Evolutionary conservation across 2,888 invertebrate genomes (phyloP), one percentile per base, ranked within the genome.

Genomic region (Cerceris rybyensis): DNA sequence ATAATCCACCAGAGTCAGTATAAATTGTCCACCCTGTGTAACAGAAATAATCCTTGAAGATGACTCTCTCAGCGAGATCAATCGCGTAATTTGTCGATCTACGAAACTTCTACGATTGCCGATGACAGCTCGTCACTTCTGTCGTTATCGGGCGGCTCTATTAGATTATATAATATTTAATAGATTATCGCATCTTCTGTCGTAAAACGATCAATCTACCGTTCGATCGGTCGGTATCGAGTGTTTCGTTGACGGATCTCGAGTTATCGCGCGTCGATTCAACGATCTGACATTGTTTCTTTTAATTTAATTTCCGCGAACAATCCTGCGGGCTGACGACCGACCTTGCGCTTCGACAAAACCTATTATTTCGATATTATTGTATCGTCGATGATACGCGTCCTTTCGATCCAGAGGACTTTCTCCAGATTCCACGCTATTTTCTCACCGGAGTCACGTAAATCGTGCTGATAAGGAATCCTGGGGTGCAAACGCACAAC

Each of bases 1-100:
- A 80, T 92, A 92, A 80, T 94, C 93, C 8, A 93, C 92, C 49
- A 94, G 85, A 6, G 91, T 91, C 64, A 94, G 85, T 9, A 93
- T 89, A 80, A 91, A 93, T 82, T 93, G 93, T 0, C 94, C 93
- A 17, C 93, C 93, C 93, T 93, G 83, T 2, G 39, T 43, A 49
- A 13, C 28, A 28, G 1, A 28, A 28, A 28, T n/a, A n/a, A 52
- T 52, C 52, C 7, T 50, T 71, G 28, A 16, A 7, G 52, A 60
- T 72, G 13, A 67, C 39, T 50, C 28, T n/a, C 39, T 39, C 14
- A 14, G n/a, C 28, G 0, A 57, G 17, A 54, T 28, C 39, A 57
- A 13, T n/a, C 28, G 17, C 57, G 17, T 4, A 57, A 17, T 39
- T 28, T 16, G 7, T 52, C 52, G 52, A 7, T 7, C 2, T 52